phyloP scores from a whole-genome alignment of 2,113 vertebrate species.

The Elanoides forficatus region DNA sequence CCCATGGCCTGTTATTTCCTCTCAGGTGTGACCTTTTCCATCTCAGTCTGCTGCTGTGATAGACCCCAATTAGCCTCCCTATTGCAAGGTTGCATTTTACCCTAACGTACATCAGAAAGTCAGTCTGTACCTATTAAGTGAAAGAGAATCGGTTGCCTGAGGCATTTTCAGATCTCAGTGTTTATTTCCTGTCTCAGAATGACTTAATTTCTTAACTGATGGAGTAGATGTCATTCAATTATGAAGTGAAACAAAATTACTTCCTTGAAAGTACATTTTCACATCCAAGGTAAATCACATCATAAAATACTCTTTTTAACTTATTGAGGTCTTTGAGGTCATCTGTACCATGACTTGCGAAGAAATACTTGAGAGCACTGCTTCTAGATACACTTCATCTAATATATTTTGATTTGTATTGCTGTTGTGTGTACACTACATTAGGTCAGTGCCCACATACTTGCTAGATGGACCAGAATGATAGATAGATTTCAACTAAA shows the following conservation, averaged over 20 bases:
- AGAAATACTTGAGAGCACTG: background rate
- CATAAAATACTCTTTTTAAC: background rate
- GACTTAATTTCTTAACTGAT: background rate
- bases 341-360: background rate
- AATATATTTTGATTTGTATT: background rate
- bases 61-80: background rate
- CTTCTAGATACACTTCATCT: background rate
- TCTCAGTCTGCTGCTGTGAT: background rate
- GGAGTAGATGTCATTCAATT: background rate
- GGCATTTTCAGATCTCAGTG: background rate
- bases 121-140: background rate
- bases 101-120: fast-evolving
- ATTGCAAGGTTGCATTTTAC: background rate
- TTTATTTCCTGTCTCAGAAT: background rate
- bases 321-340: background rate
- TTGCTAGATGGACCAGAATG: background rate
- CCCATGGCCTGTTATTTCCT: background rate
- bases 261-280: background rate
- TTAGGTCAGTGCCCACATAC: background rate
- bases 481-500: background rate
- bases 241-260: background rate
- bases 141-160: background rate
- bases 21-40: background rate
- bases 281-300: background rate
- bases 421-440: too few relatives aligned